Conservation (phyloP, 2,888 invertebrate genomes). For the Trimorus sp. region DNA sequence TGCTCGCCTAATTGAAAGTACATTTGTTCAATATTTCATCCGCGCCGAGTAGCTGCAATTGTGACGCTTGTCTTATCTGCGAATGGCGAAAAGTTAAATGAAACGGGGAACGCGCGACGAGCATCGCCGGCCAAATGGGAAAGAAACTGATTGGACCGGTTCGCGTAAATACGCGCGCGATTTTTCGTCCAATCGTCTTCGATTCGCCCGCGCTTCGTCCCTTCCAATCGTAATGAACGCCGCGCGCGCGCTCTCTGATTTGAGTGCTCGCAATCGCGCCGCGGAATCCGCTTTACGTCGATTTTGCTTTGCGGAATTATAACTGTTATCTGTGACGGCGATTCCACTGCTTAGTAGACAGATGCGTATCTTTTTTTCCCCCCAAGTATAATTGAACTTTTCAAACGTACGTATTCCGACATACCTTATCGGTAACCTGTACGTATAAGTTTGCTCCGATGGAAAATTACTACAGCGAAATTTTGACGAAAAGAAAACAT, state of each 20-base stretch:
- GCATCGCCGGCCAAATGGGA: slow-evolving; percentile 72
- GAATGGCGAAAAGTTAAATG: slow-evolving; percentile 45
- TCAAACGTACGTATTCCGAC: no score
- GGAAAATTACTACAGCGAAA: no score
- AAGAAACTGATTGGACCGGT: slow-evolving; percentile 76
- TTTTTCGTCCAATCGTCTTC: slow-evolving; percentile 46
- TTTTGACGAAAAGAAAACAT: no score
- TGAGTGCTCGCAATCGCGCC: slow-evolving; percentile 73
- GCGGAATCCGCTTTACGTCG: slow-evolving; percentile 67
- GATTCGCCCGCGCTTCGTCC: slow-evolving; percentile 30
- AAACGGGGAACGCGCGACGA: slow-evolving; percentile 30
- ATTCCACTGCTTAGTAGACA: slow-evolving; percentile 16
- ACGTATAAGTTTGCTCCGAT: no score
- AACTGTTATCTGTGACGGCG: slow-evolving; percentile 28
- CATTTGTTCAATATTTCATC: slow-evolving; percentile 28
- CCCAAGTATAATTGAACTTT: no score
- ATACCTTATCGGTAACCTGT: no score
- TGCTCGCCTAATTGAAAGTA: slow-evolving; percentile 16
- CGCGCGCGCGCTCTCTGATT: slow-evolving; percentile 71
- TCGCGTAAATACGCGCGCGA: slow-evolving; percentile 76
- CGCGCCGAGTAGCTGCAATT: slow-evolving; percentile 11
- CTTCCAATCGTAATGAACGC: slow-evolving; percentile 40
- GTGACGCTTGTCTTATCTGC: slow-evolving; percentile 55
- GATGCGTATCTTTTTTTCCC: neutral
- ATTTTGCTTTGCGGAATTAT: slow-evolving; percentile 37